These are phyloP conservation scores for Pristionchus fissidentatus DNA, from an alignment of 2,888 invertebrate genomes.

Conservation along the genomic window DNA sequence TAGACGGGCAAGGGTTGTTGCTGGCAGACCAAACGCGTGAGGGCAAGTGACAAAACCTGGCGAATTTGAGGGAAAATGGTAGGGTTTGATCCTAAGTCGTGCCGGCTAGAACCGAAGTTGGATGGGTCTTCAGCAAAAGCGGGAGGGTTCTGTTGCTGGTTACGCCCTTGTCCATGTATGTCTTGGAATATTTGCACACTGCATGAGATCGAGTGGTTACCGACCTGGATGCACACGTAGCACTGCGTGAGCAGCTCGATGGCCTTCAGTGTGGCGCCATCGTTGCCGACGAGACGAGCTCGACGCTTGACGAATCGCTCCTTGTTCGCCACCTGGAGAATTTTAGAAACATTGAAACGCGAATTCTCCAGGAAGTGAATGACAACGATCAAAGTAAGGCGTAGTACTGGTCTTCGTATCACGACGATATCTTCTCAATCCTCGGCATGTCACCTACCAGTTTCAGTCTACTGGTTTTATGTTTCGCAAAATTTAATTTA, in stretches of 20 bases:
- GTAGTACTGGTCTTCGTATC: not conserved
- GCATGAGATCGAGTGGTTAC: not conserved
- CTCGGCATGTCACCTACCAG: too few relatives aligned
- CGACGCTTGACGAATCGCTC: conserved; percentile 95
- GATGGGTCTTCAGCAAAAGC: too few relatives aligned
- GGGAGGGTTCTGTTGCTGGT: too few relatives aligned
- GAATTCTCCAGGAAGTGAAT: too few relatives aligned
- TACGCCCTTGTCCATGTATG: not conserved
- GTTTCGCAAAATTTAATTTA: not conserved
- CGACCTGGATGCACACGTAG: conserved; percentile 85
- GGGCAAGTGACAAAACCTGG: conserved; percentile 90
- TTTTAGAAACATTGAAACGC: not conserved
- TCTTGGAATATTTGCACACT: not conserved
- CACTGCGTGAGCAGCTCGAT: conserved; percentile 95
- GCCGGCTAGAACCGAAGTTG: not conserved
- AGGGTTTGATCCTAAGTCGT: not conserved
- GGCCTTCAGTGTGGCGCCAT: conserved; percentile 96
- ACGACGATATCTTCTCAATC: too few relatives aligned
- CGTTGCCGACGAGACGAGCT: conserved; percentile 93
- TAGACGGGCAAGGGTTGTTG: too few relatives aligned
- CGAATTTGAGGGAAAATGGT: too few relatives aligned
- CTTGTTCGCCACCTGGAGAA: conserved; percentile 68
- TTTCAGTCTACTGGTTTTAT: too few relatives aligned
- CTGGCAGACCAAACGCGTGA: too few relatives aligned
- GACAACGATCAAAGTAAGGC: too few relatives aligned